These are phyloP conservation scores for Nycticorax nycticorax DNA, from an alignment of 2,113 vertebrate species.

Conservation along the genomic window DNA sequence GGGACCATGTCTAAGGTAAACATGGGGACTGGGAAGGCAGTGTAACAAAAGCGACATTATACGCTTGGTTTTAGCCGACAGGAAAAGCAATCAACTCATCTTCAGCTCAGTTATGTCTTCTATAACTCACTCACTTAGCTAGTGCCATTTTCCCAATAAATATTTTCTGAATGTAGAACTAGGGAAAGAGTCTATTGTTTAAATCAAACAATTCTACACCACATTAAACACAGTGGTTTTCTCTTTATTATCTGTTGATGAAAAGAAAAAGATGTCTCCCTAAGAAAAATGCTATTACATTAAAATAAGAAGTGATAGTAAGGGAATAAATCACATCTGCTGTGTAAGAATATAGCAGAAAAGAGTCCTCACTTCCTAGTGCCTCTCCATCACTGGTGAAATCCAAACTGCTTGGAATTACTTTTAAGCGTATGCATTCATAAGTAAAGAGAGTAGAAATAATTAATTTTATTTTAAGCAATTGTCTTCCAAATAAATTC, in stretches of 20 bases:
- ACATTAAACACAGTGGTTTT: constrained; percentile 10
- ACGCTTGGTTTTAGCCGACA: background rate
- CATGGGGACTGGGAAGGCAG: background rate
- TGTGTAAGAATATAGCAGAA: background rate
- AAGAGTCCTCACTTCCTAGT: background rate
- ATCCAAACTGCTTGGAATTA: background rate
- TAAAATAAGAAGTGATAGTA: background rate
- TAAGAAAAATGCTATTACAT: background rate
- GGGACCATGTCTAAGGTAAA: background rate
- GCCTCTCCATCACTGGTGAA: background rate
- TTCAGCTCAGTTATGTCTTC: background rate
- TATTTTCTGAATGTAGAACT: background rate
- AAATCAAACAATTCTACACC: background rate
- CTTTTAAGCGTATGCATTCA: background rate
- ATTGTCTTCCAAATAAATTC: constrained; percentile 21
- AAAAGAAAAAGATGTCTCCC: background rate
- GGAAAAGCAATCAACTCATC: constrained; percentile 4
- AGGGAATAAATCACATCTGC: background rate
- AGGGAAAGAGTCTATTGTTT: constrained; percentile 13
- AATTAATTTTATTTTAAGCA: constrained; percentile 13
- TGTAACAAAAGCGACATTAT: background rate
- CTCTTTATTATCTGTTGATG: constrained; percentile 4
- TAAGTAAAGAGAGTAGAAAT: constrained; percentile 3
- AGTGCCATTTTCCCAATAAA: background rate
- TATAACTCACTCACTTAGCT: background rate